Evolutionary conservation across 1,140 invertebrate genomes (phyloP).

Genomic region (Anastatus disparis): DNA sequence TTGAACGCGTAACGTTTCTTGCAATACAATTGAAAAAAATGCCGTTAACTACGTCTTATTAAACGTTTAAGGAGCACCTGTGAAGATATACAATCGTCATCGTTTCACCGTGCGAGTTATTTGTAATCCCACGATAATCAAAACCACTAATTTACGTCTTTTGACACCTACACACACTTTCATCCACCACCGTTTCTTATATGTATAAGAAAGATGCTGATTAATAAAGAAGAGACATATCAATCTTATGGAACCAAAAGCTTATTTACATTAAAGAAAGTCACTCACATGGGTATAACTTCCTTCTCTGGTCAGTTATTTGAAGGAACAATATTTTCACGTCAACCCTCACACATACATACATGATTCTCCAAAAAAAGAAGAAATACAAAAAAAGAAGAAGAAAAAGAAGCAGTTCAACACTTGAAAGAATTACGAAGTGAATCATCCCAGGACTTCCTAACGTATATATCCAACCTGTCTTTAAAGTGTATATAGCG

Average conservation of each 20-base stretch:
- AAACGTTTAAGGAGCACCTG: no score
- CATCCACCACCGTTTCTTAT: no score
- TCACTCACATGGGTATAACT: background rate
- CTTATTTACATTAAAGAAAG: conserved; percentile 21
- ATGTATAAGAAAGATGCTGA: conserved; percentile 5
- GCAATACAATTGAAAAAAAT: no score
- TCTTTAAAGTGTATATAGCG: background rate
- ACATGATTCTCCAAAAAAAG: conserved; percentile 17
- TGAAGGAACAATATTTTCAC: conserved; percentile 33
- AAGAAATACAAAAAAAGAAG: no score
- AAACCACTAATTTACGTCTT: conserved; percentile 7
- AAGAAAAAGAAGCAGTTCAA: background rate
- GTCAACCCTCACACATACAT: background rate
- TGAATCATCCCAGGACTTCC: conserved; percentile 6
- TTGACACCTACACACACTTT: no score
- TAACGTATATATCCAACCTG: conserved; percentile 6
- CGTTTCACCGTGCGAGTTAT: no score
- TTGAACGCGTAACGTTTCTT: no score
- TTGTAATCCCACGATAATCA: no score
- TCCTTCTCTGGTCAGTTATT: conserved; percentile 6
- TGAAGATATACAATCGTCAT: no score
- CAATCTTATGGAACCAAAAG: conserved; percentile 2
- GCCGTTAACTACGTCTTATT: no score
- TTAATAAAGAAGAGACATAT: conserved; percentile 29
- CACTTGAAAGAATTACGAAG: background rate